Base-by-base conservation (phyloP, 2,113 vertebrate genomes). In the Syngnathus scovelli region DNA sequence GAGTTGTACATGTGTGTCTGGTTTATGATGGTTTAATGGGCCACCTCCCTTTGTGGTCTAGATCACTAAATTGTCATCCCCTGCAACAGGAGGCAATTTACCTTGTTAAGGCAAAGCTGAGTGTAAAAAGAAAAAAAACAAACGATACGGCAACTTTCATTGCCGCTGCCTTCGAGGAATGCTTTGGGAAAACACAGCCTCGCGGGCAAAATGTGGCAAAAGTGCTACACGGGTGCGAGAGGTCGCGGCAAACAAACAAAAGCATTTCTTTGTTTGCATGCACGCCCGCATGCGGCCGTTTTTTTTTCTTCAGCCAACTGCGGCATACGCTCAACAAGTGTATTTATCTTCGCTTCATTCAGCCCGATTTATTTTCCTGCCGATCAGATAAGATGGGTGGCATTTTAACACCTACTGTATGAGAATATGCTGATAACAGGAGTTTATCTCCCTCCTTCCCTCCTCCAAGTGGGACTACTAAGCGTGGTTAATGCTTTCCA, bases 381-480 rank as follows among this genome's bases (percentile, higher is more conserved):
- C 71, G 82, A 90, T 89, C 86, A 89, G 89, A 90, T 86, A 89
- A 84, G 76, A 78, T 78, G 83, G 78, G 88, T 84, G 64, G 75
- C 27, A 21, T 76, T 89, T 89, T 89, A 86, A 89, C 90, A 88
- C 90, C 86, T 89, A 85, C 84, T 79, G 85, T 75, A 80, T 80
- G 46, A 88, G 68, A 75, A 18, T 23, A 72, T 61, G 64, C 61
- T 64, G 81, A 88, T 89, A 88, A 90, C 51, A 6, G 60, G 16
- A 33, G 9, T 52, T 68, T 61, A 67, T 71, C 68, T 78, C 76
- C 49, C 36, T 19, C 36, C 18, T 60, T 27, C 8, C 4, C 43
- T 11, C 8, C 21, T 69, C 69, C 44, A 67, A 7, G 36, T 38
- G 9, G 16, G 55, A 41, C 55, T 46, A 61, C 69, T 64, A 67